Evolutionary conservation across 2,888 invertebrate genomes (phyloP), one percentile per base, ranked within the genome.

Genomic region (Esperia sulphurella): DNA sequence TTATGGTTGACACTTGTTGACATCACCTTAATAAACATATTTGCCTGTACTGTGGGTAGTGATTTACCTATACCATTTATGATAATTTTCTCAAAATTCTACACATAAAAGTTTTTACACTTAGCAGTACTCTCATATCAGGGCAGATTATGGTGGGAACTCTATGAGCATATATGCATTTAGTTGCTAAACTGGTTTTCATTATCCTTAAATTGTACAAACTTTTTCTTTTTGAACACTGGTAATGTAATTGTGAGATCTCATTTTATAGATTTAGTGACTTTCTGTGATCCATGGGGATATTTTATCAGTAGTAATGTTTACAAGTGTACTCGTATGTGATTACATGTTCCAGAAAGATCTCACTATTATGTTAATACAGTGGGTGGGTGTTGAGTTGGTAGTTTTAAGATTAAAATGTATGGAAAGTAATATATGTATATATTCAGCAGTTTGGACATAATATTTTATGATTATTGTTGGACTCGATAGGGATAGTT

Each of bases 291-390:
- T 76, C 74, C 69, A 53, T 66, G 65, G 71, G 76, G 75, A 80
- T 79, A 78, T 80, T 71, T 76, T 69, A 46, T 59, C 57, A 62
- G 57, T 68, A 68, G 63, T 62, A 49, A 58, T 59, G 56, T 58
- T 53, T 58, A 63, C 65, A 61, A 60, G 54, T 59, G 50, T 63
- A 61, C 54, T 60, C 21, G n/a, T 37, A 7, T n/a, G 13, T 37
- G n/a, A 1, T 28, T 38, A 37, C 44, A 46, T 61, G 65, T 77
- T 72, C 65, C 68, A 68, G 55, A 55, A 38, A 46, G 80, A 78
- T 83, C 82, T 85, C 84, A 79, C 80, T 76, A 72, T 82, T 83
- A 83, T 82, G 68, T 83, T 79, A 57, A 59, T 65, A 66, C 77
- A 77, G 79, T 75, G 65, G 57, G 79, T 75, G 64, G 57, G 60